A percentile compares a stretch with the other conserved stretches of the same genome.
Evolutionary conservation across 2,113 vertebrate genomes (phyloP).

Genomic region (Vimba vimba): DNA sequence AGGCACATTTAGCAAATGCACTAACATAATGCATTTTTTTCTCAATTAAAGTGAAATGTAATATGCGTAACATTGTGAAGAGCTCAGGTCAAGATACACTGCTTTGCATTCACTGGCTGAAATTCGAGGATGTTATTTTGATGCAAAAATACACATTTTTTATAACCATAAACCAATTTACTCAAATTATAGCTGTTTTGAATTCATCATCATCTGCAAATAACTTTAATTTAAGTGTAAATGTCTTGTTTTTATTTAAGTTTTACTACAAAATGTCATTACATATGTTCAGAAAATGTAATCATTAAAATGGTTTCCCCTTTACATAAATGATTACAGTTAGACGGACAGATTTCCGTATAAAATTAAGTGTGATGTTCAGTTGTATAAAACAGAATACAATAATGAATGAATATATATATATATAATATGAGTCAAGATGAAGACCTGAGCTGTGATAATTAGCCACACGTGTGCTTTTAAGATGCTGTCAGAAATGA

Average conservation of each 20-base stretch:
- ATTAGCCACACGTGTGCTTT: constrained; percentile 37
- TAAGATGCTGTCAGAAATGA: constrained; percentile 34
- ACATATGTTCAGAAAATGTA: no score
- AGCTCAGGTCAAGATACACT: background rate
- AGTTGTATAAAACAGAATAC: background rate
- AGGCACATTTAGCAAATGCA: constrained; percentile 5
- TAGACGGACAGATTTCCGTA: no score
- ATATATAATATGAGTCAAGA: background rate
- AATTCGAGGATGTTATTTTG: background rate
- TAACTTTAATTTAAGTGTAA: background rate
- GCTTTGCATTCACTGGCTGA: background rate
- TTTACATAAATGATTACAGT: background rate
- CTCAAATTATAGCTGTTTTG: background rate
- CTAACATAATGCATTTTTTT: background rate
- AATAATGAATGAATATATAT: background rate
- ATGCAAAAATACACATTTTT: no score
- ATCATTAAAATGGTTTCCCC: background rate
- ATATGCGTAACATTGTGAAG: background rate
- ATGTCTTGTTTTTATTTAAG: background rate
- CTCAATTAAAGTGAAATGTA: background rate
- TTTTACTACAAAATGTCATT: no score
- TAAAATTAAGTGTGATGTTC: background rate
- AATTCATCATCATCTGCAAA: background rate
- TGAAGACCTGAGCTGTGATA: constrained; percentile 9
- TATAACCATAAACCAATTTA: no score